Conservation (phyloP, 2,797 vertebrate genomes). For the Echeneis naucrates region DNA sequence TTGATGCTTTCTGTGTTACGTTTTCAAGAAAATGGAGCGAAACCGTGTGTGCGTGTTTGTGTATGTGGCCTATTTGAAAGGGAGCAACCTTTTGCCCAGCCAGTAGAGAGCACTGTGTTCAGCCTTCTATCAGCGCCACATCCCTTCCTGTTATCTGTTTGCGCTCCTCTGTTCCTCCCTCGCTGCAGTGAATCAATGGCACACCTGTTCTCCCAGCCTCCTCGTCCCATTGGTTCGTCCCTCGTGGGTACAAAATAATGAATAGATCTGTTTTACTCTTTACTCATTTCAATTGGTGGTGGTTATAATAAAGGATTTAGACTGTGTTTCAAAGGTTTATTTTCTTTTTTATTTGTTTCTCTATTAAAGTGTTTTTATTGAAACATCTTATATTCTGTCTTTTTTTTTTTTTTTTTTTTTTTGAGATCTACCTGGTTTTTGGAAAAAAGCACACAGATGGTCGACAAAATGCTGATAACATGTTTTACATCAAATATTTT, state of each 20-base stretch:
- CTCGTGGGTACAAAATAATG: slow-evolving; percentile 75
- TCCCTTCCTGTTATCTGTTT: slow-evolving; percentile 66
- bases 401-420: too few species aligned
- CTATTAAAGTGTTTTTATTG: slow-evolving; percentile 85
- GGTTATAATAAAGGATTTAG: slow-evolving; percentile 83
- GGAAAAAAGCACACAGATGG: neutral
- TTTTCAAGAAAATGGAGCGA: slow-evolving; percentile 29
- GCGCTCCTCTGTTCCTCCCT: slow-evolving; percentile 68
- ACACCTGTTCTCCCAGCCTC: slow-evolving; percentile 71
- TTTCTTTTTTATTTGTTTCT: slow-evolving; percentile 80
- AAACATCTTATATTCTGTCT: slow-evolving; percentile 30
- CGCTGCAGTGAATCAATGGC: slow-evolving; percentile 76
- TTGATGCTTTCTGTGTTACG: slow-evolving; percentile 17
- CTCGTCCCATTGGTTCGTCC: slow-evolving; percentile 63
- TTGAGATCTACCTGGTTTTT: too few species aligned
- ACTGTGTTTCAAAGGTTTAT: slow-evolving; percentile 82
- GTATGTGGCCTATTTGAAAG: slow-evolving; percentile 34
- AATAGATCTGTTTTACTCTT: slow-evolving; percentile 80
- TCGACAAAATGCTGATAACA: neutral
- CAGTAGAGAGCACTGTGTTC: slow-evolving; percentile 79
- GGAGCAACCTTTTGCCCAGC: slow-evolving; percentile 81
- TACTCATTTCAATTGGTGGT: slow-evolving; percentile 82
- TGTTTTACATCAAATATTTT: neutral
- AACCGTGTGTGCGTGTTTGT: neutral
- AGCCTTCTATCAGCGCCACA: slow-evolving; percentile 66